Conservation (phyloP, 2,888 invertebrate genomes). For the Synergus itoensis region DNA sequence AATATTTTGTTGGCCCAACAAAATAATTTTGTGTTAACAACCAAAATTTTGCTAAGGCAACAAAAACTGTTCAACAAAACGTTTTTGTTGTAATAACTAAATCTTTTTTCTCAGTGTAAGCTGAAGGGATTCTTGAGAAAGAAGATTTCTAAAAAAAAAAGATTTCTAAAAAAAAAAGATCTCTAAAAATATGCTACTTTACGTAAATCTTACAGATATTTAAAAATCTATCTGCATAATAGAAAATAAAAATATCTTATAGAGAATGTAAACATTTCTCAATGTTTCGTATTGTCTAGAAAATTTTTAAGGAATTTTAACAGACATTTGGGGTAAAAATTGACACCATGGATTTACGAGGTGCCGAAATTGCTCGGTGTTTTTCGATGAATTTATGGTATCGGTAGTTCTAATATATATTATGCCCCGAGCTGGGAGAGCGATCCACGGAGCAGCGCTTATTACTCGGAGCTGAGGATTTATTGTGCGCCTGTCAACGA, state of each 20-base stretch:
- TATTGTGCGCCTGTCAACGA: slow-evolving; percentile 65
- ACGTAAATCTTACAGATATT: neutral
- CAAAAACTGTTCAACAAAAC: too few relatives aligned
- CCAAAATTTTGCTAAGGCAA: too few relatives aligned
- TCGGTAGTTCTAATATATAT: slow-evolving; percentile 50
- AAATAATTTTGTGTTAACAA: too few relatives aligned
- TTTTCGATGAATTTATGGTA: slow-evolving; percentile 48
- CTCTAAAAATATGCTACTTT: too few relatives aligned
- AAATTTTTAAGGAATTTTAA: neutral
- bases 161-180: too few relatives aligned
- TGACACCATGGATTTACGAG: slow-evolving; percentile 47
- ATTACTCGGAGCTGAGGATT: slow-evolving; percentile 60
- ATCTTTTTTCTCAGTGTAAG: too few relatives aligned
- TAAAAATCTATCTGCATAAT: neutral
- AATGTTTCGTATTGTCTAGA: neutral
- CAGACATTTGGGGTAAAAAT: slow-evolving; percentile 27
- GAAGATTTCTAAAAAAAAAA: neutral
- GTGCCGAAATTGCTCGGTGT: slow-evolving; percentile 63
- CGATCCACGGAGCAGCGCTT: slow-evolving; percentile 56
- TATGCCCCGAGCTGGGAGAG: slow-evolving; percentile 29
- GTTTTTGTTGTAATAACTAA: too few relatives aligned
- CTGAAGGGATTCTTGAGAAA: neutral
- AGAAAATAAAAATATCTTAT: too few relatives aligned
- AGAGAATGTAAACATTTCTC: too few relatives aligned
- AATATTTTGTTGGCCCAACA: too few relatives aligned